These are phyloP conservation scores for Mythimna impura DNA, from an alignment of 2,888 invertebrate genomes.

Conservation along the genomic window DNA sequence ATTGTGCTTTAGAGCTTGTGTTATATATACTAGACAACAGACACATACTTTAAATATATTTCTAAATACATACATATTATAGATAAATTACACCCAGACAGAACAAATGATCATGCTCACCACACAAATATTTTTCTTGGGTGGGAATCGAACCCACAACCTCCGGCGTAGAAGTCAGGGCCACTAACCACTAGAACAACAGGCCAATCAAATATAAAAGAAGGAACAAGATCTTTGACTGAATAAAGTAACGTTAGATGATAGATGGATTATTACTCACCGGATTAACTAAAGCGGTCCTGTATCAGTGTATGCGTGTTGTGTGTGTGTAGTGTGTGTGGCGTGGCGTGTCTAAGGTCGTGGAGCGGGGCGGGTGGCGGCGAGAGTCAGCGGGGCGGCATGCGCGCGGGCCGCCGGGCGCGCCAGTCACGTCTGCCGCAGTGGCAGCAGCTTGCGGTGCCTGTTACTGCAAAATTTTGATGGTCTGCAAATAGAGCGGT, in stretches of 20 bases:
- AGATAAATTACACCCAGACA: too few species aligned
- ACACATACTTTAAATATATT: too few species aligned
- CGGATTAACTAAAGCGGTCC: slow-evolving; percentile 50
- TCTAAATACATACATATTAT: too few species aligned
- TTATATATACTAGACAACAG: too few species aligned
- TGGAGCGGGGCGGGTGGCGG: slow-evolving; percentile 53
- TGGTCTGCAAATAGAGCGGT: slow-evolving; percentile 73
- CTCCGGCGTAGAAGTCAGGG: too few species aligned
- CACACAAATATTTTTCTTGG: too few species aligned
- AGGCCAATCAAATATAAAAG: background rate
- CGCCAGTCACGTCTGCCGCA: slow-evolving; percentile 98
- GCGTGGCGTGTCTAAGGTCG: slow-evolving; percentile 26
- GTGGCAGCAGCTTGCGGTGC: slow-evolving; percentile 98
- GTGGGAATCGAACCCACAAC: too few species aligned
- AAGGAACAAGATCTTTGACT: background rate
- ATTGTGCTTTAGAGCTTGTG: too few species aligned
- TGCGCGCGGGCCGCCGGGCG: slow-evolving; percentile 82
- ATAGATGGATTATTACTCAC: slow-evolving; percentile 29
- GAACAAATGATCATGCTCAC: too few species aligned
- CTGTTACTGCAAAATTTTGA: slow-evolving; percentile 98
- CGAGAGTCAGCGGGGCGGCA: slow-evolving; percentile 71
- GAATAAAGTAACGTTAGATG: background rate
- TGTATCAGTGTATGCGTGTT: slow-evolving; percentile 37
- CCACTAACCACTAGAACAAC: too few species aligned
- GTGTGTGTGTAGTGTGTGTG: slow-evolving; percentile 12